Evolutionary conservation across 1,140 invertebrate genomes (phyloP).

Genomic region (Hylaeus anthracinus): DNA sequence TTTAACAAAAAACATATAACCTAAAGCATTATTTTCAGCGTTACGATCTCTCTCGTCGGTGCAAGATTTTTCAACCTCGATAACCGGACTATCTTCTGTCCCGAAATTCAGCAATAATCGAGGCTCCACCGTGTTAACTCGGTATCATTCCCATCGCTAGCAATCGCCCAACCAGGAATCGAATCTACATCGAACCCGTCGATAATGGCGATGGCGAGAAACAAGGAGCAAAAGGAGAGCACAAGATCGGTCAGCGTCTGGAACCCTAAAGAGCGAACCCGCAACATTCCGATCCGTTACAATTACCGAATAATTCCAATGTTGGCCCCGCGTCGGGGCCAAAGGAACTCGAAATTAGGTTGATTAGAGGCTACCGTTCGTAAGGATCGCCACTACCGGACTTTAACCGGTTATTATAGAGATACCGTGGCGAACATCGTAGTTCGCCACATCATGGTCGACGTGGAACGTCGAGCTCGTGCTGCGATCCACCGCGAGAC

Average conservation of each 20-base stretch:
- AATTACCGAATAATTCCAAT: conserved; percentile 80
- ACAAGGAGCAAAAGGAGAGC: conserved; percentile 38
- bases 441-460: conserved; percentile 49
- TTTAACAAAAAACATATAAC: no score
- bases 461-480: conserved; percentile 30
- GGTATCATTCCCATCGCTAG: background rate
- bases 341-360: conserved; percentile 79
- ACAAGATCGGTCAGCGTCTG: conserved; percentile 36
- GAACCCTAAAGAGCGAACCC: conserved; percentile 62
- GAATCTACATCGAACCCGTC: conserved; percentile 33
- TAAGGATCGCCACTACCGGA: conserved; percentile 80
- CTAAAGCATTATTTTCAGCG: no score
- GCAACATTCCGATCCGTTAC: conserved; percentile 79
- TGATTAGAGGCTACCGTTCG: conserved; percentile 82
- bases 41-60: no score
- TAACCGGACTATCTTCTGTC: no score
- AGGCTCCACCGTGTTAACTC: no score
- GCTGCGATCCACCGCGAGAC: background rate
- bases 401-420: conserved; percentile 80
- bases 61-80: no score
- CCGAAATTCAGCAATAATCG: no score
- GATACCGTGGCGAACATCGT: conserved; percentile 60
- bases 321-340: conserved; percentile 71
- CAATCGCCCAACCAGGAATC: conserved; percentile 40
- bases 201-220: conserved; percentile 47